Conservation (phyloP, 2,888 invertebrate genomes). For the Macrophya annulata region DNA sequence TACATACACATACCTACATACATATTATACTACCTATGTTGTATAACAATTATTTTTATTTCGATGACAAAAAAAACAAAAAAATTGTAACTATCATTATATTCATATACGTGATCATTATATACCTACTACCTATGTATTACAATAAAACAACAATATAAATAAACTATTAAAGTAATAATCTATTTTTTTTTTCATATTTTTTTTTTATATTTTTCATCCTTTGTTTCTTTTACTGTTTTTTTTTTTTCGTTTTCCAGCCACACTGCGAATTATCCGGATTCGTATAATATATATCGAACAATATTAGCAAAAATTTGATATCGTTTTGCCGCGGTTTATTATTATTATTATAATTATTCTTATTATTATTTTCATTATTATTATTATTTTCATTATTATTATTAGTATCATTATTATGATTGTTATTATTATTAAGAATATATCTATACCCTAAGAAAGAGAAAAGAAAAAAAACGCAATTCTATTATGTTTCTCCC, state of each 20-base stretch:
- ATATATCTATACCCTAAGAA: neutral
- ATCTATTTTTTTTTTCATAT: neutral
- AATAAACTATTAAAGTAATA: neutral
- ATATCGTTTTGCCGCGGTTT: neutral
- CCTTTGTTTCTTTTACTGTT: no score
- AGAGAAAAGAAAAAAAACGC: neutral
- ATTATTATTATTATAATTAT: conserved; percentile 1
- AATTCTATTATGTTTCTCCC: no score
- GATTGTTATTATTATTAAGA: neutral
- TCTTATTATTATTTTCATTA: neutral
- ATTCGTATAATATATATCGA: neutral
- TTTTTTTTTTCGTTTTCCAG: neutral
- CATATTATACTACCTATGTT: conserved; percentile 58
- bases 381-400: conserved; percentile 11
- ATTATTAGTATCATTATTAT: neutral
- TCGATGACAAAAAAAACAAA: neutral
- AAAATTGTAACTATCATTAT: neutral
- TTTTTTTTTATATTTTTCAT: no score
- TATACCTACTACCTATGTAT: conserved; percentile 5
- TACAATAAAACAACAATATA: conserved; percentile 6
- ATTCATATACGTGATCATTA: neutral
- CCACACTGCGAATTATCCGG: neutral
- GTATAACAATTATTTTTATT: neutral
- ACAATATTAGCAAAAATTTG: neutral
- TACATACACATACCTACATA: conserved; percentile 64